Percentiles rank a stretch among this genome's conserved stretches.
These are phyloP conservation scores for Hydropsyche tenuis DNA, from an alignment of 1,140 invertebrate genomes.

Conservation along the genomic window DNA sequence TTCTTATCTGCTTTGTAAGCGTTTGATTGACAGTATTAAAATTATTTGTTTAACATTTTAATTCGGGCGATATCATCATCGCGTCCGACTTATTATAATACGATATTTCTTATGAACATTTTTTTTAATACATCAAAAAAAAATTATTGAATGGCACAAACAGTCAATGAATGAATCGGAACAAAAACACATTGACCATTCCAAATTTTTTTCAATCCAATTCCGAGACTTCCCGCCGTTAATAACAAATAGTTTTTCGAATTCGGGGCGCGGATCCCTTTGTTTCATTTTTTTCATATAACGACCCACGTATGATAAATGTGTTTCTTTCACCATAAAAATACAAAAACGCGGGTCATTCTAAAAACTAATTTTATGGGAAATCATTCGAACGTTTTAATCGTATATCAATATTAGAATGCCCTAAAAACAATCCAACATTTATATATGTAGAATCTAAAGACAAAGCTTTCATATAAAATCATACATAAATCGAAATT, in stretches of 20 bases:
- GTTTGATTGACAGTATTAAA: constrained; percentile 23
- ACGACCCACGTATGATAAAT: constrained; percentile 3
- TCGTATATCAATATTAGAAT: no score
- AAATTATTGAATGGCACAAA: constrained; percentile 12
- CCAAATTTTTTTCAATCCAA: not conserved
- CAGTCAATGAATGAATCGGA: constrained; percentile 10
- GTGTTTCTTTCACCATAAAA: no score
- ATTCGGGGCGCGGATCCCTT: constrained; percentile 28
- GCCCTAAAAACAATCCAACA: no score
- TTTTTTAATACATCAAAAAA: not conserved
- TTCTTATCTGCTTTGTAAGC: not conserved
- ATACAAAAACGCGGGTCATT: no score
- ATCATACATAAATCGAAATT: no score
- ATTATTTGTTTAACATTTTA: constrained; percentile 28
- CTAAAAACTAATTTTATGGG: no score
- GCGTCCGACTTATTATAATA: not conserved
- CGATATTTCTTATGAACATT: constrained; percentile 9
- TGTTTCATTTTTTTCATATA: constrained; percentile 1
- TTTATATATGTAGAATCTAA: no score
- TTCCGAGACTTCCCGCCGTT: constrained; percentile 32
- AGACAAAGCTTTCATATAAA: no score
- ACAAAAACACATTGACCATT: not conserved
- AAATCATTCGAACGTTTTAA: no score
- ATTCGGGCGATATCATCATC: constrained; percentile 7
- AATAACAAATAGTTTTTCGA: constrained; percentile 46